phyloP scores from a whole-genome alignment of 2,888 invertebrate species.

The Pantelozetes paolii region DNA sequence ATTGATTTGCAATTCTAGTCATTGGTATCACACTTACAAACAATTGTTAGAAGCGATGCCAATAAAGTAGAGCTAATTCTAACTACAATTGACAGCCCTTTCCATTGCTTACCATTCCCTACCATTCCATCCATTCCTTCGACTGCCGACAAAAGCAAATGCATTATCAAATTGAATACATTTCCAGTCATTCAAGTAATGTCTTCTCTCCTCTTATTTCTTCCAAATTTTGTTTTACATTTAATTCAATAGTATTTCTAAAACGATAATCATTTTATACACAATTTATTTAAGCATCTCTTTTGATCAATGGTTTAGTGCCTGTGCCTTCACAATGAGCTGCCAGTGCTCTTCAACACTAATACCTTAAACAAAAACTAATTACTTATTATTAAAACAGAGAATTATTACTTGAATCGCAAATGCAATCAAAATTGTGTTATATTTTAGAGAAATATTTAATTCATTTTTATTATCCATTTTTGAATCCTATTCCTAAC shows the following conservation, averaged over 20 bases:
- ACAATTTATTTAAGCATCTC: conserved; percentile 6
- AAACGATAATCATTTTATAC: conserved; percentile 15
- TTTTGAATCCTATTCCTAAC: too few relatives aligned
- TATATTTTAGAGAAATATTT: too few relatives aligned
- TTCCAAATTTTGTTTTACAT: not conserved
- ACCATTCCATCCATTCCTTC: not conserved
- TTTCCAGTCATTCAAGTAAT: conserved; percentile 6
- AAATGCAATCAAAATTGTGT: too few relatives aligned
- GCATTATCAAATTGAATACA: conserved; percentile 32
- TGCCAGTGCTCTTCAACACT: too few relatives aligned
- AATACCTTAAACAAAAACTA: too few relatives aligned
- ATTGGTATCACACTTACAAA: not conserved
- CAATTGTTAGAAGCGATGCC: not conserved
- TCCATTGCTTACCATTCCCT: too few relatives aligned
- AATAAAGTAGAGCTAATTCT: conserved; percentile 1
- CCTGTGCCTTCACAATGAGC: too few relatives aligned
- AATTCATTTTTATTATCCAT: too few relatives aligned
- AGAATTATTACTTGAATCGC: too few relatives aligned
- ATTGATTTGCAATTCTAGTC: not conserved
- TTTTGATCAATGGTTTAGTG: not conserved
- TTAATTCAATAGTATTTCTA: not conserved
- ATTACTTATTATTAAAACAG: too few relatives aligned
- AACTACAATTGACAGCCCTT: conserved; percentile 17
- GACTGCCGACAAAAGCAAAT: not conserved
- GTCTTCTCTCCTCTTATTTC: not conserved